Conservation (phyloP, 2,113 vertebrate genomes). For the Pangasianodon gigas region DNA sequence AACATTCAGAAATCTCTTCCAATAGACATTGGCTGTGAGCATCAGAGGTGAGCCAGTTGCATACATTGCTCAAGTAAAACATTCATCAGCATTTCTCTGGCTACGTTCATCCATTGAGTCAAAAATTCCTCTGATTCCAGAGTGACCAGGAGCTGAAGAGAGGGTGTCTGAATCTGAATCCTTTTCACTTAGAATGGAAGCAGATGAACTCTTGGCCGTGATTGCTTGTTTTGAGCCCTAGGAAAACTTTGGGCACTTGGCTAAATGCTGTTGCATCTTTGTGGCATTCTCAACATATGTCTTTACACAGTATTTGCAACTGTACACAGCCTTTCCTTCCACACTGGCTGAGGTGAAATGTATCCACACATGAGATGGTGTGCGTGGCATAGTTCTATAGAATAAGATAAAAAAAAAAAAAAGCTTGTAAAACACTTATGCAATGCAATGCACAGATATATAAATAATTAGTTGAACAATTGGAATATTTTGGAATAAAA, state of each 20-base stretch:
- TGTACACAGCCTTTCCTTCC: constrained; percentile 54
- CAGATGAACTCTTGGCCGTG: background rate
- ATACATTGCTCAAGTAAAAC: constrained; percentile 58
- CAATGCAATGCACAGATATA: too few relatives aligned
- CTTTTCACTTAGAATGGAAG: background rate
- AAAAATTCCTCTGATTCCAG: constrained; percentile 35
- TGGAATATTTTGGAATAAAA: too few relatives aligned
- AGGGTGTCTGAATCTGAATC: background rate
- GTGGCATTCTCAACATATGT: constrained; percentile 58
- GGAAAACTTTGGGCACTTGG: constrained; percentile 59
- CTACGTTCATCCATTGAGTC: constrained; percentile 58
- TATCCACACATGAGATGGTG: background rate
- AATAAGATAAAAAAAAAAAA: too few relatives aligned
- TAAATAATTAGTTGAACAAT: too few relatives aligned
- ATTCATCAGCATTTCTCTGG: constrained; percentile 49
- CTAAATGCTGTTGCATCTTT: constrained; percentile 63
- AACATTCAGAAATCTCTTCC: too few relatives aligned
- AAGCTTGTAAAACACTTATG: too few relatives aligned
- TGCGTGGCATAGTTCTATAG: too few relatives aligned
- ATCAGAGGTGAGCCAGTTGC: constrained; percentile 60
- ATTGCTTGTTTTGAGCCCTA: constrained; percentile 17
- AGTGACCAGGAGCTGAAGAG: background rate
- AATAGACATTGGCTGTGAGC: constrained; percentile 57
- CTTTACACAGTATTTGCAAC: constrained; percentile 63
- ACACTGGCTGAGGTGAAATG: too few relatives aligned